Evolutionary conservation across 2,888 invertebrate genomes (phyloP), one percentile per base, ranked within the genome.

Genomic region (Gnatocerus cornutus): DNA sequence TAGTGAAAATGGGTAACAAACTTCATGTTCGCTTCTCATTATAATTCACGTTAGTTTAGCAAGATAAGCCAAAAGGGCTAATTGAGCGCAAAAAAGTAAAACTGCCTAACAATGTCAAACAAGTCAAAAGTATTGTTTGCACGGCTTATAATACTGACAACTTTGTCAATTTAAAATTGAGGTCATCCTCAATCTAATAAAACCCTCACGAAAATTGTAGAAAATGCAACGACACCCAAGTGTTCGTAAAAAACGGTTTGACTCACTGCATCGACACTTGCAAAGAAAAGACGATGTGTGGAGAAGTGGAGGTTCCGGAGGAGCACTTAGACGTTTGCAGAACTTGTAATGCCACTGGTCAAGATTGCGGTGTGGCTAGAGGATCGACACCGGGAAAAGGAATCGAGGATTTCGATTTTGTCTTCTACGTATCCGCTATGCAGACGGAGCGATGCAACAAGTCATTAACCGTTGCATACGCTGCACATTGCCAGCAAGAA

Each of bases 401-500:
- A 1, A 92, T 95, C 10, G 87, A 89, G 61, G 90, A 93, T 75
- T 92, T 97, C 0, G 98, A 99, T 86, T 99, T 99, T 84, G 92
- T 99, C 0, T 92, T 99, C 74, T 99, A 99, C 85, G 96, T 99
- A 5, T 98, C 98, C 3, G 97, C 98, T 0, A 91, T 96, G 81
- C 93, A 96, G 83, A 97, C 98, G 0, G 93, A 94, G 77, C 87
- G 98, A n/a, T 99, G 99, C 83, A 90, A 92, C 72, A 92, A 95
- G 76, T 95, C 95, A 0, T 87, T 94, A 71, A 98, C 98, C 0
- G 97, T 98, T 0, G 98, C 99, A 0, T 99, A 98, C 85, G 98
- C 99, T 0, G 98, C 98, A 0, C 99, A 99, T 84, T 99, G 99
- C 80, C 99, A 99, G 83, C 97, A 98, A 83, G 99, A 99, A 84